Base-by-base conservation (phyloP, 1,140 invertebrate species). In the Ceratosolen solmsi region DNA sequence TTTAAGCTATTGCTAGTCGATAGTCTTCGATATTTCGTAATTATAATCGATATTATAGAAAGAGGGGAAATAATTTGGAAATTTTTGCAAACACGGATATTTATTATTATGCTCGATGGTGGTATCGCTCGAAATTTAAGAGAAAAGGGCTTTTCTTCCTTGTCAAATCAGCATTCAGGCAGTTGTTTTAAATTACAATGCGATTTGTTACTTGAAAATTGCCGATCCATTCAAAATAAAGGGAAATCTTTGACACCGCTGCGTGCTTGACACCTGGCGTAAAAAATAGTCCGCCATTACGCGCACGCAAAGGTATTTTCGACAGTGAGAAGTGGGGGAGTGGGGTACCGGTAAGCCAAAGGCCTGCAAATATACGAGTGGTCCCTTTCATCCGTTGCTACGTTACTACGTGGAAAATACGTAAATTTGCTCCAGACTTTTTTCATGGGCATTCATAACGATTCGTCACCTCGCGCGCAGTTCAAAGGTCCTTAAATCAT, bases 401-500 rank as follows among this genome's bases (percentile, higher is more conserved):
- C n/a, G n/a, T n/a, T n/a, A 13, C 3, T 25, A 33, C 60, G 60
- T 63, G 30, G 60, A 63, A 63, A 63, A 33, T 63, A 33, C 30
- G 60, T 33, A 33, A 63, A 63, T 63, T 60, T 17, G 2, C 30
- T 63, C 60, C 25, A 25, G 30, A 63, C 13, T 63, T 20, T 33
- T 20, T 63, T 20, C 15, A 20, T 17, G 30, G 2, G 60, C 2
- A 63, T 33, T 63, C 9, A 63, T 63, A 60, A 60, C 30, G 46
- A 70, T 70, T 79, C 46, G 63, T 60, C 63, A 71, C 56, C 77
- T 71, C 84, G 83, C 75, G 76, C 20, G 30, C 54, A 58, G 85
- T 88, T 86, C 86, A 87, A 87, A 88, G 87, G 84, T 88, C 88
- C 84, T 81, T 88, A 87, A 88, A 88, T 87, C 86, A 87, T 88